These are phyloP conservation scores for Chaetophractus vellerosus DNA, from an alignment of 2,797 vertebrate genomes.

Conservation along the genomic window DNA sequence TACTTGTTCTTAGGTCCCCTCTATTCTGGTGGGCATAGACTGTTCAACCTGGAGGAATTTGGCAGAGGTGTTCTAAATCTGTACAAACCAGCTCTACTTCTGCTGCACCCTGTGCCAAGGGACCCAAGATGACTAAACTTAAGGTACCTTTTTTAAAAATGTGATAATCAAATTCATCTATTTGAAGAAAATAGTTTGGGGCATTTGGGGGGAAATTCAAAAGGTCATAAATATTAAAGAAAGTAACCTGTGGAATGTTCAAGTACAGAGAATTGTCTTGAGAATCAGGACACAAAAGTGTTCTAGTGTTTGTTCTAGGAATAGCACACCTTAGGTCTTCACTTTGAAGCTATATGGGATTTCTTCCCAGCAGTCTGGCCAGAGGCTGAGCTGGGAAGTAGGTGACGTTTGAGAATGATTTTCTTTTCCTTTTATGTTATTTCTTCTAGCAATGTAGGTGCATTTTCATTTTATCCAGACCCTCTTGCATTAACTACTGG, in stretches of 20 bases:
- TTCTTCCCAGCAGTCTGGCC: conserved; percentile 58
- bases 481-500: conserved; percentile 2
- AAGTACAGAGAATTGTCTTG: conserved; percentile 41
- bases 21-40: background rate
- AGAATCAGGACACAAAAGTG: conserved; percentile 11
- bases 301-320: background rate
- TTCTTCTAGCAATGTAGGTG: conserved; percentile 8
- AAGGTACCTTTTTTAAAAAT: conserved; percentile 44
- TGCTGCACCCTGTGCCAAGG: background rate
- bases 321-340: background rate
- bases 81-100: background rate
- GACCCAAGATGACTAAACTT: conserved; percentile 18
- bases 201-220: conserved; percentile 1
- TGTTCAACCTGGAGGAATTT: conserved; percentile 27
- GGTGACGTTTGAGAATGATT: background rate
- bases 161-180: background rate
- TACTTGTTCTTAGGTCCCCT: conserved; percentile 25
- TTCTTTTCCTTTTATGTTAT: background rate
- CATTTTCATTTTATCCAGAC: conserved; percentile 76
- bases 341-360: conserved; percentile 11
- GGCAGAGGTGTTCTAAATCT: conserved; percentile 38
- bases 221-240: conserved; percentile 42
- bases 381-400: conserved; percentile 52
- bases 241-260: conserved; percentile 42
- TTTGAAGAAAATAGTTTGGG: conserved; percentile 69